phyloP scores from a whole-genome alignment of 2,888 invertebrate genomes.

The Lochmaea crataegi region DNA sequence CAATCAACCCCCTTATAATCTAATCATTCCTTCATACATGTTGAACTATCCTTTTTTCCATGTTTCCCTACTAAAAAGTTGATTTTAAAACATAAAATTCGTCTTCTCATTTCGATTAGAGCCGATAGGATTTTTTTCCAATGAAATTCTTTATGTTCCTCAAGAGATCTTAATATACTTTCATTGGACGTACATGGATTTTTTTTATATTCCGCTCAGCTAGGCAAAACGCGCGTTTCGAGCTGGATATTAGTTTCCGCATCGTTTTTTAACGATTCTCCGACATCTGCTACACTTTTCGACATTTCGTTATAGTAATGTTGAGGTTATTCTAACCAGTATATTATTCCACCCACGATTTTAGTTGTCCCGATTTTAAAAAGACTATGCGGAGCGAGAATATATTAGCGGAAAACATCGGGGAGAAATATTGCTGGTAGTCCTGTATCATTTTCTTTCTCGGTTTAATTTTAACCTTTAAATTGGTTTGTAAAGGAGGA shows the following conservation, averaged over 20 bases:
- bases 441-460: too few relatives aligned
- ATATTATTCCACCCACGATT: background rate
- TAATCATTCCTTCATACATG: too few relatives aligned
- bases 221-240: background rate
- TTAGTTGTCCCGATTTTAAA: background rate
- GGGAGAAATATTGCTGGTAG: too few relatives aligned
- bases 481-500: too few relatives aligned
- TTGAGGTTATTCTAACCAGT: background rate
- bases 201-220: constrained; percentile 1
- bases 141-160: background rate
- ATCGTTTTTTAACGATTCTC: background rate
- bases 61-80: too few relatives aligned
- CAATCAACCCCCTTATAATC: too few relatives aligned
- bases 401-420: background rate
- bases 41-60: too few relatives aligned
- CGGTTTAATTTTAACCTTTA: too few relatives aligned
- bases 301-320: constrained; percentile 1
- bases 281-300: constrained; percentile 2
- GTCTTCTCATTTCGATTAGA: background rate
- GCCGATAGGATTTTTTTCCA: background rate
- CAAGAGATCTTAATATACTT: background rate
- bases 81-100: background rate
- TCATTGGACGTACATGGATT: background rate
- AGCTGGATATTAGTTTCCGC: background rate
- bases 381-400: background rate